Evolutionary conservation across 2,113 vertebrate species (phyloP).

Genomic region (Entosphenus tridentatus): DNA sequence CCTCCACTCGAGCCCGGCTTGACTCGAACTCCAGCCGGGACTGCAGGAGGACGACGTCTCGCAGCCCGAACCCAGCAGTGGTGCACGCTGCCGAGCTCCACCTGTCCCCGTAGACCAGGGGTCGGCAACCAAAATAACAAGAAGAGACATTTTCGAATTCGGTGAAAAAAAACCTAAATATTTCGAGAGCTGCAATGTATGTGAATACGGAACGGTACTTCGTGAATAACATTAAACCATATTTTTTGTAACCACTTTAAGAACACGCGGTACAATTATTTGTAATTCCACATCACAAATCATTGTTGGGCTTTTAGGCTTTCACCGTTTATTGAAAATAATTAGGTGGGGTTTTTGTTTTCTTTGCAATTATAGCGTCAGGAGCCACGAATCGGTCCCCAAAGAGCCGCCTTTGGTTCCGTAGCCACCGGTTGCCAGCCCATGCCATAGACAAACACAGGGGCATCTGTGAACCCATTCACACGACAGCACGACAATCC

Average conservation of each 20-base stretch:
- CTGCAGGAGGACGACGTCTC: conserved; percentile 30
- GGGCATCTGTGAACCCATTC: too few species aligned
- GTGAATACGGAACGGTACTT: background rate
- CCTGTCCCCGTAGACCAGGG: conserved; percentile 20
- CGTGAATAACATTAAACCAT: background rate
- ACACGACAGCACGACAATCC: too few species aligned
- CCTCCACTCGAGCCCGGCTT: conserved; percentile 29
- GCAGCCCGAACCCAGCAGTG: conserved; percentile 34
- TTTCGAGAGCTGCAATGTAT: background rate
- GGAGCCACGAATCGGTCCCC: too few species aligned
- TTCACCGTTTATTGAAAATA: too few species aligned
- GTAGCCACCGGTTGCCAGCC: too few species aligned
- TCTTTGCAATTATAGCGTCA: too few species aligned
- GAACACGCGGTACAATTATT: too few species aligned
- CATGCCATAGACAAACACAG: too few species aligned
- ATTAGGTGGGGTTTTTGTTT: too few species aligned
- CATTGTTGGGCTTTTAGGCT: too few species aligned
- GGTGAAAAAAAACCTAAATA: background rate
- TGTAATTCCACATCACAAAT: too few species aligned
- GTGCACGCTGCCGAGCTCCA: conserved; percentile 29
- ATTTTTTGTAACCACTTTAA: background rate
- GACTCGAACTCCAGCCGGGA: conserved; percentile 45
- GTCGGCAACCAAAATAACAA: background rate
- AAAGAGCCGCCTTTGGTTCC: too few species aligned
- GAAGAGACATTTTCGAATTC: background rate